Base-by-base conservation (phyloP, 2,113 vertebrate genomes). In the Falcunculus frontatus region DNA sequence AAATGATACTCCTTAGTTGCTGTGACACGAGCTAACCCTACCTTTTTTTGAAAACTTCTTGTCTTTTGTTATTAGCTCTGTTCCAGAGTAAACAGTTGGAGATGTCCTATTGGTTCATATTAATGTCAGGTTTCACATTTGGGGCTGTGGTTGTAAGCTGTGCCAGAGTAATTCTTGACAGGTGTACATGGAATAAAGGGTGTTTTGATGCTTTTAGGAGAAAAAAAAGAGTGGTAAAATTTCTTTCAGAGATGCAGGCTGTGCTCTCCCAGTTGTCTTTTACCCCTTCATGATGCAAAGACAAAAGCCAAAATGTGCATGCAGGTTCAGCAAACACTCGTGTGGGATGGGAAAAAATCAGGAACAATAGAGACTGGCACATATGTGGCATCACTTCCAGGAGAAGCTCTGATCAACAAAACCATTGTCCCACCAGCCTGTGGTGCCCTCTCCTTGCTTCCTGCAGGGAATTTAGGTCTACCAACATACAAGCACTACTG, bases 31-130 rank as follows among this genome's bases (percentile, higher is more conserved):
- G 64, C 69, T 74, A 93, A 62, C 50, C 16, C 42, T 73, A 37
- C 9, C 26, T 70, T 30, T 10, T 75, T 25, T 30, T 83, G 60
- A 83, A 74, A 62, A 42, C 55, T 63, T 33, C 27, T 59, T 87
- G 63, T 86, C 39, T 90, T 84, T 78, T 77, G 64, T 68, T 67
- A 41, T 90, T 78, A 91, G 33, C 49, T 77, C 39, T 59, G 9
- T 42, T 84, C 18, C 35, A 67, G 33, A 11, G 37, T 57, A 47
- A 93, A 77, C 15, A 59, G 46, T 53, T 49, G 55, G 29, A 91
- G 74, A 67, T 56, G 16, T 53, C 57, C 46, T 63, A 69, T 30
- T 1, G 4, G 20, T 46, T 86, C 27, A 16, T 50, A 8, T 64
- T 42, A 84, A 85, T 70, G 30, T 27, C 72, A 56, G 21, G 20